phyloP scores from a whole-genome alignment of 2,888 invertebrate genomes.

The Ypsolopha sequella region DNA sequence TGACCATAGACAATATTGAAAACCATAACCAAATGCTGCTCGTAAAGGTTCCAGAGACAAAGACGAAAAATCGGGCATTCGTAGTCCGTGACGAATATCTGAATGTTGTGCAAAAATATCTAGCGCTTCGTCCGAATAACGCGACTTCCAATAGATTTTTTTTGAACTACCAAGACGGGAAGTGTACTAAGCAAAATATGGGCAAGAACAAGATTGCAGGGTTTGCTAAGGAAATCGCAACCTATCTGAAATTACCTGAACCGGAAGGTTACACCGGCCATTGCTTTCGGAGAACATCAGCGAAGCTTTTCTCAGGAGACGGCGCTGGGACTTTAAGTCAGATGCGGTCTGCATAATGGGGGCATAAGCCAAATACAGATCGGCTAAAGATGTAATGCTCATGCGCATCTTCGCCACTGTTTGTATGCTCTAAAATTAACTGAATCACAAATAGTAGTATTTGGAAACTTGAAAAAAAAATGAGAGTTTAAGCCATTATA shows the following conservation, averaged over 20 bases:
- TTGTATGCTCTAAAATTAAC: no score
- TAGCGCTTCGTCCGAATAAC: slow-evolving; percentile 4
- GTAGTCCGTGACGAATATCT: slow-evolving; percentile 5
- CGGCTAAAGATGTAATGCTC: no score
- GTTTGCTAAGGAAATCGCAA: slow-evolving; percentile 11
- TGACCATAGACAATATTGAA: slow-evolving; percentile 2
- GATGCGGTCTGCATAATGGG: slow-evolving; percentile 10
- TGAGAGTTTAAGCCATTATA: no score
- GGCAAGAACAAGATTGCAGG: slow-evolving; percentile 6
- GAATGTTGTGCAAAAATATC: slow-evolving; percentile 7
- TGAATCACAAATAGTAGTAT: no score
- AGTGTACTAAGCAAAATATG: slow-evolving; percentile 6
- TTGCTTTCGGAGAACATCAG: slow-evolving; percentile 12
- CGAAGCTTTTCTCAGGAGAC: slow-evolving; percentile 9
- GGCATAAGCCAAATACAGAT: slow-evolving; percentile 10
- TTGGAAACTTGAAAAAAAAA: no score
- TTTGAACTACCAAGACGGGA: slow-evolving; percentile 8
- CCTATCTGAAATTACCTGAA: slow-evolving; percentile 9
- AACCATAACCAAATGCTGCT: slow-evolving; percentile 1
- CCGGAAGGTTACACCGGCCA: slow-evolving; percentile 11
- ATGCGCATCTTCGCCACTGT: no score
- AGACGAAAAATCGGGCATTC: slow-evolving; percentile 7
- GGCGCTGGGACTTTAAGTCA: slow-evolving; percentile 5
- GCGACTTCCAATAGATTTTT: slow-evolving; percentile 6
- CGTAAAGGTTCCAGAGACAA: slow-evolving; percentile 7